Conservation (phyloP, 2,797 vertebrate genomes). For the Echeneis naucrates region DNA sequence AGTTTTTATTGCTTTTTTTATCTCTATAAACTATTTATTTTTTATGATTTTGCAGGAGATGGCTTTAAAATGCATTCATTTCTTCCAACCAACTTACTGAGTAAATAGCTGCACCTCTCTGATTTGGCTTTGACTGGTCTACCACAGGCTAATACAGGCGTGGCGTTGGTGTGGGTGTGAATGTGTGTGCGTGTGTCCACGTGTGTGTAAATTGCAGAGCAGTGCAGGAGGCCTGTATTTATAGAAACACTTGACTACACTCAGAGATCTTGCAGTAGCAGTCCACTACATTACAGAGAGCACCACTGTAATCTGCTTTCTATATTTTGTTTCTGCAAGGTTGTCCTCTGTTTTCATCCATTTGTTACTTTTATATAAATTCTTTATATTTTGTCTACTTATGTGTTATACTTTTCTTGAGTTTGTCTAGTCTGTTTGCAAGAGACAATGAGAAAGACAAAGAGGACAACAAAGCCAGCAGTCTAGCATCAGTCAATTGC, state of each 20-base stretch:
- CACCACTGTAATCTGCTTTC: constrained; percentile 11
- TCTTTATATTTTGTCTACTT: constrained; percentile 3
- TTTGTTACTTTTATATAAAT: background rate
- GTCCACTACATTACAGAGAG: constrained; percentile 43
- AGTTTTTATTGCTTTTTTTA: constrained; percentile 3
- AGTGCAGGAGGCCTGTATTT: constrained; percentile 79
- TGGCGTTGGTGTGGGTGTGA: constrained; percentile 43
- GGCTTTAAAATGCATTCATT: too few relatives aligned
- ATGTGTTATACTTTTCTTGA: background rate
- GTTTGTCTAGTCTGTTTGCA: background rate
- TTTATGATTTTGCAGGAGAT: background rate
- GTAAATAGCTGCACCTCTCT: constrained; percentile 37
- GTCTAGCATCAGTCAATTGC: constrained; percentile 36
- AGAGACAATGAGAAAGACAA: constrained; percentile 26
- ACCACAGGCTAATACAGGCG: constrained; percentile 63
- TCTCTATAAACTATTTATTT: background rate
- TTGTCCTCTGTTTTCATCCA: constrained; percentile 8
- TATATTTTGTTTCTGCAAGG: constrained; percentile 6
- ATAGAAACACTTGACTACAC: constrained; percentile 82
- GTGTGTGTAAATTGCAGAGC: constrained; percentile 73
- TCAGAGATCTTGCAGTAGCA: constrained; percentile 68
- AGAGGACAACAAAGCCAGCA: constrained; percentile 45
- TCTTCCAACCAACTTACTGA: too few relatives aligned
- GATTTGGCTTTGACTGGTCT: constrained; percentile 38
- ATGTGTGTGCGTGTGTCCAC: constrained; percentile 26